phyloP scores from a whole-genome alignment of 1,140 invertebrate species.

The Drosophila auraria region DNA sequence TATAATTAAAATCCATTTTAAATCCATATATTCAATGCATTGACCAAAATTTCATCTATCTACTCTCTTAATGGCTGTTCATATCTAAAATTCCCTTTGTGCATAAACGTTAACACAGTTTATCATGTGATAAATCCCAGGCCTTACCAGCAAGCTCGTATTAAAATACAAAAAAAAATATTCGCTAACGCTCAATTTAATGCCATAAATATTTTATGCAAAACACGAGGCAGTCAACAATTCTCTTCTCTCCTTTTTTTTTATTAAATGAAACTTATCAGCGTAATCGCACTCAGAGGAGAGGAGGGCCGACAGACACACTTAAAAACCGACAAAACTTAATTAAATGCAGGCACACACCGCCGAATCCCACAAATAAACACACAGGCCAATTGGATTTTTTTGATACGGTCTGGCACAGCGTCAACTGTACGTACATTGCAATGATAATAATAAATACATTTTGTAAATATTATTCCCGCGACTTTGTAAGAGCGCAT shows the following conservation, averaged over 20 bases:
- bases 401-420: constrained; percentile 22
- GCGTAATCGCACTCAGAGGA: constrained; percentile 43
- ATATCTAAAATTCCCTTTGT: constrained; percentile 45
- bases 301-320: constrained; percentile 16
- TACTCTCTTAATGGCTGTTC: neutral
- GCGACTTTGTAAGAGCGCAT: constrained; percentile 21
- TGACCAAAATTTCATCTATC: neutral
- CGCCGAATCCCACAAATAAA: constrained; percentile 38
- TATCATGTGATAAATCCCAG: constrained; percentile 54
- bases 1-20: neutral
- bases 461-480: constrained; percentile 53
- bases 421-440: constrained; percentile 11
- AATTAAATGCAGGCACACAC: constrained; percentile 69
- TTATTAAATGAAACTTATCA: constrained; percentile 64
- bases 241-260: neutral
- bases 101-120: constrained; percentile 47
- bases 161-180: constrained; percentile 9
- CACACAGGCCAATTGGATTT: constrained; percentile 35
- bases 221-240: constrained; percentile 37
- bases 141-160: constrained; percentile 6
- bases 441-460: constrained; percentile 46
- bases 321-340: constrained; percentile 73
- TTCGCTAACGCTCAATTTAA: constrained; percentile 64
- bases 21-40: neutral
- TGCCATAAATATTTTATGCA: constrained; percentile 74